A percentile compares a stretch with the other conserved stretches of the same genome.
Evolutionary conservation across 2,113 vertebrate genomes (phyloP).

Genomic region (Oreochromis aureus): DNA sequence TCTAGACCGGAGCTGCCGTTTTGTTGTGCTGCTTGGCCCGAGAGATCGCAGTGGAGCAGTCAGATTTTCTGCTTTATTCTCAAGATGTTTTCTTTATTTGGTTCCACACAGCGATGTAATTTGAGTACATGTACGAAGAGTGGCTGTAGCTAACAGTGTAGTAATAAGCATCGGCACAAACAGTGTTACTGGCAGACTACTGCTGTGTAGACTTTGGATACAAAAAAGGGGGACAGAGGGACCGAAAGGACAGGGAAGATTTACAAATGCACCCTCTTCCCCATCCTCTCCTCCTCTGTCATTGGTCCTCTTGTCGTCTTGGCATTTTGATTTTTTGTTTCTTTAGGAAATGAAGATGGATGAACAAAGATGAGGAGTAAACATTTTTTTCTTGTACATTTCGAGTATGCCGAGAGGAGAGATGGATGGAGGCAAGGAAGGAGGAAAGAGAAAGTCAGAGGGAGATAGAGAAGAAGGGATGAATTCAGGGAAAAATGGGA

Average conservation of each 20-base stretch:
- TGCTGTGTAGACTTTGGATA: slow-evolving; percentile 47
- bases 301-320: slow-evolving; percentile 43
- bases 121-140: slow-evolving; percentile 9
- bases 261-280: not conserved
- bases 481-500: not conserved
- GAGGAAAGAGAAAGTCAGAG: not conserved
- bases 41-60: slow-evolving; percentile 6
- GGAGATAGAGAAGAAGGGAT: not conserved
- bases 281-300: slow-evolving; percentile 24
- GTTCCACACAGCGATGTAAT: not conserved
- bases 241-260: not conserved
- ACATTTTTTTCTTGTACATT: slow-evolving; percentile 39
- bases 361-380: slow-evolving; percentile 24
- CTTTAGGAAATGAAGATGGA: not conserved
- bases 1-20: slow-evolving; percentile 7
- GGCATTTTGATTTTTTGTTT: slow-evolving; percentile 17
- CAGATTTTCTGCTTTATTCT: not conserved
- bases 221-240: slow-evolving; percentile 6
- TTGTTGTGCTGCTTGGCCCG: not conserved
- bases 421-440: not conserved
- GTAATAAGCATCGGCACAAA: slow-evolving; percentile 30
- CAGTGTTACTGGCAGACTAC: slow-evolving; percentile 54
- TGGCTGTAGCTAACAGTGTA: slow-evolving; percentile 4
- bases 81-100: not conserved
- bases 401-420: not conserved